Conservation (phyloP, 2,113 vertebrate species). For the Podarcis muralis region DNA sequence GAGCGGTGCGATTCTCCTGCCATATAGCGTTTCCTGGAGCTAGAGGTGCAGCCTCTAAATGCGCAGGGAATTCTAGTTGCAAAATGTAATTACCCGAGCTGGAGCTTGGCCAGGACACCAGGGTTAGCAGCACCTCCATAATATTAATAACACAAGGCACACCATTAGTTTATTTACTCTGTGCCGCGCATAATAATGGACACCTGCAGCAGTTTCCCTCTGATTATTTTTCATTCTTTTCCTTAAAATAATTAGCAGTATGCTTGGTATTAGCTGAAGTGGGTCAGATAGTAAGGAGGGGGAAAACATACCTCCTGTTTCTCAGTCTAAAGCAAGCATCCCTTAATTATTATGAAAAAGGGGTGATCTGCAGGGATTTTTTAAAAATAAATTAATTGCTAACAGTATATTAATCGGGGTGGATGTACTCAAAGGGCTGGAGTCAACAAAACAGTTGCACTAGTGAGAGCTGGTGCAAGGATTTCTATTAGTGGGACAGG, state of each 20-base stretch:
- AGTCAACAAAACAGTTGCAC: too few relatives aligned
- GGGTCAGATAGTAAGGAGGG: constrained; percentile 30
- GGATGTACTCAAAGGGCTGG: constrained; percentile 26
- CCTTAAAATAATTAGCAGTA: constrained; percentile 46
- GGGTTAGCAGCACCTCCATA: constrained; percentile 16
- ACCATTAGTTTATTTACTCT: constrained; percentile 33
- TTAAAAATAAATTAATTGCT: constrained; percentile 31
- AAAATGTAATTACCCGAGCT: constrained; percentile 55
- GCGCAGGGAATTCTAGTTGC: constrained; percentile 38
- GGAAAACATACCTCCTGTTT: constrained; percentile 19
- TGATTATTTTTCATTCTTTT: constrained; percentile 41
- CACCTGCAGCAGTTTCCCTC: constrained; percentile 14
- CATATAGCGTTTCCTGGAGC: constrained; percentile 2
- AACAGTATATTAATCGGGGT: constrained; percentile 29
- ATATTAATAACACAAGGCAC: constrained; percentile 53
- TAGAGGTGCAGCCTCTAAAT: constrained; percentile 41
- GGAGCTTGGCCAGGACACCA: constrained; percentile 49
- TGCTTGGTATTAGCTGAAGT: constrained; percentile 28
- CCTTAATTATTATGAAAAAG: constrained; percentile 33
- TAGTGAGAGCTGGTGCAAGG: too few relatives aligned
- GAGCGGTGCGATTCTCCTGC: constrained; percentile 20
- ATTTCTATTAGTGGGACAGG: too few relatives aligned
- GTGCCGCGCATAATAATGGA: constrained; percentile 39
- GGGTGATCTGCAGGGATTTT: constrained; percentile 46
- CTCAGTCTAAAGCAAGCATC: constrained; percentile 18